phyloP scores from a whole-genome alignment of 2,113 vertebrate genomes.

The Ginglymostoma cirratum region DNA sequence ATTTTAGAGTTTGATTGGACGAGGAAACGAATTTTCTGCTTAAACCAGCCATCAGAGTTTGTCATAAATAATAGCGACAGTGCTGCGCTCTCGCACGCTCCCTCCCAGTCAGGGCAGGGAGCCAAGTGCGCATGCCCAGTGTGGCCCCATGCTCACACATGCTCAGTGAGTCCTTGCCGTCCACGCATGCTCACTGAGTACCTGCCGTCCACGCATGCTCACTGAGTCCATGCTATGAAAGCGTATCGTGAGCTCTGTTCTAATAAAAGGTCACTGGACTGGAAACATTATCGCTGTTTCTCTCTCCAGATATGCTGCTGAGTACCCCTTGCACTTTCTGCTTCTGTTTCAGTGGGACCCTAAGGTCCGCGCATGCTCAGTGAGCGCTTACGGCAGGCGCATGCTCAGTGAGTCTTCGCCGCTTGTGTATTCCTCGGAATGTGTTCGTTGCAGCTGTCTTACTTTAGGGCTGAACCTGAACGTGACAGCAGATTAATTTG shows the following conservation, averaged over 20 bases:
- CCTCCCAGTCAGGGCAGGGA: neutral
- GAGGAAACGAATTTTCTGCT: neutral
- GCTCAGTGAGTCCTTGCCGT: neutral
- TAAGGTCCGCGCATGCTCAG: no score
- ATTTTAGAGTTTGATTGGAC: neutral
- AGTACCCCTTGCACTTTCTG: no score
- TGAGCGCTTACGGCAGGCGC: no score
- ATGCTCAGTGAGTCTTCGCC: no score
- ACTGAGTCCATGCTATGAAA: neutral
- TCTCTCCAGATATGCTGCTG: no score
- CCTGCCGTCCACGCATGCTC: neutral
- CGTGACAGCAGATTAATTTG: neutral
- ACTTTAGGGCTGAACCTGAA: neutral
- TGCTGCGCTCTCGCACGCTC: neutral
- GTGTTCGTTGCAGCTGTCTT: neutral
- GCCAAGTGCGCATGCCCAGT: neutral
- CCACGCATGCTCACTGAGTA: neutral
- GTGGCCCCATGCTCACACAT: neutral
- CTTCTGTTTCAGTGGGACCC: no score
- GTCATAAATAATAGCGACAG: rapidly evolving
- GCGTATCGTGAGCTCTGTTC: no score
- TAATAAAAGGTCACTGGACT: no score
- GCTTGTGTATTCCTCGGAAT: neutral
- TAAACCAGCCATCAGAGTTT: neutral
- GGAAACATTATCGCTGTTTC: no score